Base-by-base conservation (phyloP, 2,888 invertebrate genomes). In the Eledona agricola region DNA sequence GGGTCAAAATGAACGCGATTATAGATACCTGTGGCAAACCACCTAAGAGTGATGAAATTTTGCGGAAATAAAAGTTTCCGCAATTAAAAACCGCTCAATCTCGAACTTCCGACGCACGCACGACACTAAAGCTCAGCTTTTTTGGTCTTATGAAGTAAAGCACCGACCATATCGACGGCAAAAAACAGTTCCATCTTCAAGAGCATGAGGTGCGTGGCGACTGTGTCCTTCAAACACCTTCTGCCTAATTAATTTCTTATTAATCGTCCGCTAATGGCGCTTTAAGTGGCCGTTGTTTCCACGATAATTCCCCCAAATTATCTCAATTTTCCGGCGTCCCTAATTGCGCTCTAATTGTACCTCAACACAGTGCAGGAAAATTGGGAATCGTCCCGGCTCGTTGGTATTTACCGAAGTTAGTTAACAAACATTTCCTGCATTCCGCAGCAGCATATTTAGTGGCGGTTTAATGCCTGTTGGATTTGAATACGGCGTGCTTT, bases 381-480 rank as follows among this genome's bases (percentile, higher is more conserved):
- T 25, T 25, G 4, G 25, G 7, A n/a, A 25, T 5, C 29, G 15
- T 29, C 29, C n/a, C 12, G 29, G 11, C 7, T 34, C 32, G 32
- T 31, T 31, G 10, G 11, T 19, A 35, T 37, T 37, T 15, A 22
- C 2, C 7, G 42, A 51, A 43, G 13, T 29, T 43, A 13, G 38
- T 34, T 53, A 47, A 51, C 38, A 46, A 53, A 53, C 53, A 42
- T 47, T 53, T 53, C 53, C 53, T 53, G 53, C 53, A 53, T 53
- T 53, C 53, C 49, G 37, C 22, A 16, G 16, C 37, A 29, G 53
- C 53, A 52, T 47, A 53, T 40, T 47, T 53, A 53, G 47, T 53
- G 35, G 34, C 28, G 25, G 46, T 53, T 53, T 47, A 46, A 47
- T 46, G 34, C 23, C 23, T 32, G 45, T 10, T 23, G 37, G 35